Conservation (phyloP, 2,888 invertebrate species). For the Agrotis clavis region DNA sequence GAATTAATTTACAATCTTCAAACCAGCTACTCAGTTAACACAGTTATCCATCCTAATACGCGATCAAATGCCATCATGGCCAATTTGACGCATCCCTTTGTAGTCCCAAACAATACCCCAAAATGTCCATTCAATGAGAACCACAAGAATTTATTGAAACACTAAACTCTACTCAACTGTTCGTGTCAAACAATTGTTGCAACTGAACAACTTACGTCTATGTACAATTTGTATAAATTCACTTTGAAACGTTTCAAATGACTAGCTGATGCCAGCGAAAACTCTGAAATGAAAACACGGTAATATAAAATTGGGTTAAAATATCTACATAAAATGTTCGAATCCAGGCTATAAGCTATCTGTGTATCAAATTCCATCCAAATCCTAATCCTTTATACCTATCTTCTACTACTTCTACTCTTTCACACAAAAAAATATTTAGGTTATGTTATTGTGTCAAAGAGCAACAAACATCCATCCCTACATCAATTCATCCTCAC, state of each 20-base stretch:
- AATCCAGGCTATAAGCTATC: too few relatives aligned
- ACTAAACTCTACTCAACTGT: conserved; percentile 4
- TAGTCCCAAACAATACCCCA: conserved; percentile 8
- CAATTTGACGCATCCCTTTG: conserved; percentile 6
- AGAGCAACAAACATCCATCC: too few relatives aligned
- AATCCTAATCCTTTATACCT: too few relatives aligned
- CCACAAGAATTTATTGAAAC: conserved; percentile 17
- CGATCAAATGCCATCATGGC: neutral
- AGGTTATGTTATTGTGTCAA: too few relatives aligned
- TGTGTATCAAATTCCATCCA: too few relatives aligned
- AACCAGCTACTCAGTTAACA: neutral
- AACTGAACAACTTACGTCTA: conserved; percentile 51
- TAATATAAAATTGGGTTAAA: too few relatives aligned
- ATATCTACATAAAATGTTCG: too few relatives aligned
- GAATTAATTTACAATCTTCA: neutral
- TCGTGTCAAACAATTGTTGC: conserved; percentile 46
- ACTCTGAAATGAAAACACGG: too few relatives aligned
- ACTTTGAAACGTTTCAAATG: conserved; percentile 39
- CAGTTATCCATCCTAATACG: neutral
- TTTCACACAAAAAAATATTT: too few relatives aligned
- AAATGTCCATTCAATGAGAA: conserved; percentile 1
- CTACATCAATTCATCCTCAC: too few relatives aligned
- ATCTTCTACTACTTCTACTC: too few relatives aligned
- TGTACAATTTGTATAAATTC: conserved; percentile 52
- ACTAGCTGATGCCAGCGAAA: too few relatives aligned